Conservation (phyloP, 2,888 invertebrate genomes). For the Leptura quadrifasciata region DNA sequence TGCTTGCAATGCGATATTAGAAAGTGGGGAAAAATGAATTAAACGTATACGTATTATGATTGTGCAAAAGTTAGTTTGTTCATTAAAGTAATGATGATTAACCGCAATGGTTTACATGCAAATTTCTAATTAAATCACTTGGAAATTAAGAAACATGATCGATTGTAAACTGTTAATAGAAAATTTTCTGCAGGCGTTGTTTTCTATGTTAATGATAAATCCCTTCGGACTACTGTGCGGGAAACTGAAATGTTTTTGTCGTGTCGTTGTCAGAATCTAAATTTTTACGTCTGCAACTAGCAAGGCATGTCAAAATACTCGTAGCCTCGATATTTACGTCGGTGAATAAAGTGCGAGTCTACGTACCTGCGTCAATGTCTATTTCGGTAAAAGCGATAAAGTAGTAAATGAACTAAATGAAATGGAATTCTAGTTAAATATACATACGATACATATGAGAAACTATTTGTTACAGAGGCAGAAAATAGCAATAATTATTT, state of each 20-base stretch:
- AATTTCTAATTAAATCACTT: conserved; percentile 37
- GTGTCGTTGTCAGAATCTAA: neutral
- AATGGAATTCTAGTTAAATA: no score
- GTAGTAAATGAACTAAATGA: no score
- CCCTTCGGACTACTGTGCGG: neutral
- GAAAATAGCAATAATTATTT: no score
- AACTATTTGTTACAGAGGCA: no score
- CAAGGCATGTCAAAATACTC: neutral
- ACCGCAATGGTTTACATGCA: conserved; percentile 30
- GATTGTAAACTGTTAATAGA: neutral
- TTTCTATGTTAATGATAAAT: no score
- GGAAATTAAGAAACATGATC: conserved; percentile 27
- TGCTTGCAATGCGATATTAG: conserved; percentile 49
- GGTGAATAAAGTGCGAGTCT: no score
- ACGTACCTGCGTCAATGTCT: neutral
- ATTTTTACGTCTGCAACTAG: neutral
- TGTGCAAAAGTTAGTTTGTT: conserved; percentile 24
- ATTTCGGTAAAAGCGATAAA: neutral
- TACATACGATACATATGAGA: no score
- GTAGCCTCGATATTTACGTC: neutral
- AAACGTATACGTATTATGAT: conserved; percentile 19
- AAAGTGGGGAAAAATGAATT: conserved; percentile 44
- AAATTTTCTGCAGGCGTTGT: neutral
- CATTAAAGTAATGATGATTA: conserved; percentile 34
- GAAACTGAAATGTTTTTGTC: neutral